Evolutionary conservation across 2,797 vertebrate genomes (phyloP), one percentile per base, ranked within the genome.

Genomic region (Tamandua tetradactyla): DNA sequence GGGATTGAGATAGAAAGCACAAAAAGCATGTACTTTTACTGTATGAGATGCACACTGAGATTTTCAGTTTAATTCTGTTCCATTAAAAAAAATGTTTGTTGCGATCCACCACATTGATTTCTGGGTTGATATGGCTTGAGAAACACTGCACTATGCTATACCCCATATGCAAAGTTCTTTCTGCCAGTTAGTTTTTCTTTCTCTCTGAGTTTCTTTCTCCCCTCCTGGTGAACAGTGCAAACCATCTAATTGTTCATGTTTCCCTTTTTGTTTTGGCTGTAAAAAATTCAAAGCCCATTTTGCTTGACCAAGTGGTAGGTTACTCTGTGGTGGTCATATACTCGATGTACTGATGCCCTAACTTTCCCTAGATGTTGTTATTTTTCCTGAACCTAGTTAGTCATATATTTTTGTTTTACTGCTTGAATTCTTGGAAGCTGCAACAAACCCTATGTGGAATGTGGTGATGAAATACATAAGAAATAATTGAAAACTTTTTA

Each of bases 351-450:
- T 4, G 57, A 37, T 78, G 44, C 40, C 44, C 57, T 93, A 59
- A 59, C 9, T 68, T 55, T 89, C 27, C 62, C 18, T 52, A 71
- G 25, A 27, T 81, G 69, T 92, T 57, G 20, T 62, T 62, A 30
- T 62, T 62, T 62, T 55, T 27, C 27, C 32, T n/a, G 18, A 89
- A 85, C 30, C 57, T 89, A 68, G 55, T 96, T 94, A 85, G 90
- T 97, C 44, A 84, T 90, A 42, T 86, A 74, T 35, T 96, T 95
- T 89, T 55, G 20, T 87, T 94, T 93, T 93, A 52, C 42, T 94
- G 27, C 7, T 11, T 93, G 72, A 78, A 52, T 75, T 93, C 37
- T 90, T 32, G 14, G 57, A 68, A 91, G 12, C 42, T 95, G 42
- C 42, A 57, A 44, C 82, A 78, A 79, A 35, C 57, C 55, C 55